Evolutionary conservation across 2,113 vertebrate species (phyloP), one percentile per base, ranked within the genome.

Genomic region (Boleophthalmus pectinirostris): DNA sequence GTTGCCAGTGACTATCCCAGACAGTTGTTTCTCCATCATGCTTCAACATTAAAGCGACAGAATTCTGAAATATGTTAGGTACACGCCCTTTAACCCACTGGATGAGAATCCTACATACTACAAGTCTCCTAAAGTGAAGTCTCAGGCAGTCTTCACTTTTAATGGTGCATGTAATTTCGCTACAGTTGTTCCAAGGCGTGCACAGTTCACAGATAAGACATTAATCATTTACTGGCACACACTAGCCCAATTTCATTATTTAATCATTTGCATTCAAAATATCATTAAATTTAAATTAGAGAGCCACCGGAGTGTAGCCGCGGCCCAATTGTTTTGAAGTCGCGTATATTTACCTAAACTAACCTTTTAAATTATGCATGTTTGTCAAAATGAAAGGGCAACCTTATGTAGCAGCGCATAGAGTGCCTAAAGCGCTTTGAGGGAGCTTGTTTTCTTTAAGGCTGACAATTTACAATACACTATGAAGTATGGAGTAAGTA

Each of bases 231-330:
- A 77, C 68, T 75, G 71, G 70, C 68, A 83, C 65, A 74, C 71
- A 82, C 71, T 75, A 56, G 70, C 66, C 77, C 75, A 47, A 74
- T 88, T 89, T 85, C 78, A 88, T 87, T 84, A 86, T 87, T 89
- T 84, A 86, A 89, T 85, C 77, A 84, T 88, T 85, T 85, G 79
- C 81, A 85, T 77, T 82, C 79, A 65, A 86, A 87, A 89, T 81
- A 89, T 85, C 58, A 10, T 90, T 87, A 83, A 87, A 87, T 85
- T 73, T 2, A 85, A 73, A 90, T 87, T 85, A 88, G 71, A 5
- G 60, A 75, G 79, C 74, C 79, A 78, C 67, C 82, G 77, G 67
- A 53, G 82, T 76, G 77, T 81, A 74, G 23, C 29, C 49, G 66
- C 14, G 54, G 29, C 60, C 65, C 21, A 0, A 61, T 67, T 77